A percentile compares a stretch with the other conserved stretches of the same genome.
phyloP scores from a whole-genome alignment of 2,113 vertebrate genomes.

The Pelecanoides urinatrix region DNA sequence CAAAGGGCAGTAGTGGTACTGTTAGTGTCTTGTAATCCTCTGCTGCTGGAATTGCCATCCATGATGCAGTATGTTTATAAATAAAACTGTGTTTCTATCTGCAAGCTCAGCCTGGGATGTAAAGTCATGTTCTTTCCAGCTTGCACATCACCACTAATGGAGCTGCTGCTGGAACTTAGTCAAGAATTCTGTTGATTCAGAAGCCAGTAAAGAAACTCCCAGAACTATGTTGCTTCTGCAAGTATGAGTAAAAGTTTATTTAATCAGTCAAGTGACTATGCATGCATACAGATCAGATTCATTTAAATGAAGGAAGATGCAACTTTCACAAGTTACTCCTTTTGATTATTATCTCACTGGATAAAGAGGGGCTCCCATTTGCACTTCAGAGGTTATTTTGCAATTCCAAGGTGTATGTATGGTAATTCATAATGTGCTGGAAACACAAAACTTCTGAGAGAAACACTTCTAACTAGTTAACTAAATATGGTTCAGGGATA shows the following conservation, averaged over 20 bases:
- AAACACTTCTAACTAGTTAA: background rate
- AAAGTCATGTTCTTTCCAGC: background rate
- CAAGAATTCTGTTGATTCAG: slow-evolving; percentile 51
- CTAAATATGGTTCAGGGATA: background rate
- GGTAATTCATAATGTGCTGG: background rate
- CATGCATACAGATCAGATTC: background rate
- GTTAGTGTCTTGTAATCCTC: background rate
- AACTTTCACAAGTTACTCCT: background rate
- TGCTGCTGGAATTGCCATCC: background rate
- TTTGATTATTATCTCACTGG: background rate
- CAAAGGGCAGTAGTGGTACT: background rate
- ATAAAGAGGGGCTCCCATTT: background rate
- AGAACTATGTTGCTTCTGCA: background rate
- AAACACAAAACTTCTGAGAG: background rate
- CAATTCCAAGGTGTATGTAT: background rate
- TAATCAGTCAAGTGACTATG: background rate
- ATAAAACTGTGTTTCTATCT: background rate
- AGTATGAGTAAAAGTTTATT: slow-evolving; percentile 31
- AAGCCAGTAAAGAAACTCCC: background rate
- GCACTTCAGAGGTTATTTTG: background rate
- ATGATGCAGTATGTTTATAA: background rate
- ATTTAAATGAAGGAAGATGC: background rate
- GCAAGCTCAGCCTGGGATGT: background rate
- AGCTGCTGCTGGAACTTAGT: slow-evolving; percentile 8
- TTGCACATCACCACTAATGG: background rate